Percentiles rank a stretch among this genome's conserved stretches.
Conservation (phyloP, 2,113 vertebrate genomes). For the Dunckerocampus dactyliophorus region DNA sequence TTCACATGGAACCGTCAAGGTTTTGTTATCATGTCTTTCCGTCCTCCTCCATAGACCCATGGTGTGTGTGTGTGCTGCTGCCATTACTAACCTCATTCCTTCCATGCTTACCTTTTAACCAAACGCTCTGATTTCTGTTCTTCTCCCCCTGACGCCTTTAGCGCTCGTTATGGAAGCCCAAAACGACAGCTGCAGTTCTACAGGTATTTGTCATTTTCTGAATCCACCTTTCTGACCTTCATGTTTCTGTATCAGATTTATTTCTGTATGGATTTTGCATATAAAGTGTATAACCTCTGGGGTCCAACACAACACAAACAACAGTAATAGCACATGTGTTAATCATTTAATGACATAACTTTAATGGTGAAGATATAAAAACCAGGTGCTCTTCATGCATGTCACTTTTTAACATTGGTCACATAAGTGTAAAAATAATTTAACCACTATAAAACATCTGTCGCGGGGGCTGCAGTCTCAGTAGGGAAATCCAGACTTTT, state of each 20-base stretch:
- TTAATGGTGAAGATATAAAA: no score
- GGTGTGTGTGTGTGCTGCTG: neutral
- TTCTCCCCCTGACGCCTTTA: constrained; percentile 75
- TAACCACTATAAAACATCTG: no score
- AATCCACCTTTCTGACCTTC: neutral
- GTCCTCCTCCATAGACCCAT: neutral
- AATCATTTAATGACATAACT: no score
- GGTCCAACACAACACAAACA: no score
- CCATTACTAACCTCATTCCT: constrained; percentile 26
- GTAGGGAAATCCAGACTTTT: no score
- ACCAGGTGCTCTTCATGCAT: no score
- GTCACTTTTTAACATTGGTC: neutral
- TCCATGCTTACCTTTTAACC: constrained; percentile 44
- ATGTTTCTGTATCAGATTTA: neutral
- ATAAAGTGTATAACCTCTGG: neutral
- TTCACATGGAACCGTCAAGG: neutral
- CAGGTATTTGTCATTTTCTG: constrained; percentile 81
- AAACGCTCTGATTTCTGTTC: constrained; percentile 35
- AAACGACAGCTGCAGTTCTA: constrained; percentile 99
- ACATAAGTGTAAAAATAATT: no score
- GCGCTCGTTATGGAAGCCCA: constrained; percentile 97
- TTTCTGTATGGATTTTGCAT: neutral
- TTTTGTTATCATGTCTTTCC: neutral
- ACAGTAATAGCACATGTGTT: no score
- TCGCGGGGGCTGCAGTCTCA: no score